phyloP scores from a whole-genome alignment of 2,888 invertebrate species.

The Malthinus flaveolus region DNA sequence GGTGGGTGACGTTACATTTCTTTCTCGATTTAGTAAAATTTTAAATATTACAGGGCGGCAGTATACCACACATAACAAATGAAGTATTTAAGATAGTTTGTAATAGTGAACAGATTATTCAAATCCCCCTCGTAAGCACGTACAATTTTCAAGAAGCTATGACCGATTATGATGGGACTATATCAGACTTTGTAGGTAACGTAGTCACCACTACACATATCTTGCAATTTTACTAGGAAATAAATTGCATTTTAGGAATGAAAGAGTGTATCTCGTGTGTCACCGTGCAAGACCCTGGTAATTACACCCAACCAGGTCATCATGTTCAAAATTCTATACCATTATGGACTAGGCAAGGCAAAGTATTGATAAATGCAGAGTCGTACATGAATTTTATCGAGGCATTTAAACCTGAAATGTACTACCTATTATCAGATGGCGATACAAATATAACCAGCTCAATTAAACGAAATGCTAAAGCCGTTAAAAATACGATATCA shows the following conservation, averaged over 20 bases:
- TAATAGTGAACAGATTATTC: conserved; percentile 64
- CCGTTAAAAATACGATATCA: conserved; percentile 68
- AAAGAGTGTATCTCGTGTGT: conserved; percentile 57
- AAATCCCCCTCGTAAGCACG: conserved; percentile 73
- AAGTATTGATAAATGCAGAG: conserved; percentile 65
- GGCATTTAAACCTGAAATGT: conserved; percentile 78
- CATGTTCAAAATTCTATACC: conserved; percentile 73
- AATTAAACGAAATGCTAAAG: conserved; percentile 71
- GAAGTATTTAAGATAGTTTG: conserved; percentile 73
- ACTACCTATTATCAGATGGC: conserved; percentile 79
- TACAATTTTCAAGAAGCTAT: conserved; percentile 66
- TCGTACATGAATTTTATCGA: conserved; percentile 79
- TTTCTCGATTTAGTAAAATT: neutral
- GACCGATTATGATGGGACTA: conserved; percentile 63
- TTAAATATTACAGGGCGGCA: conserved; percentile 66
- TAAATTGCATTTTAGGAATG: conserved; percentile 52
- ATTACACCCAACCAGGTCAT: conserved; percentile 67
- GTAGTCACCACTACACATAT: too few relatives aligned
- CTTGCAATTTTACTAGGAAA: neutral
- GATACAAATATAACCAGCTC: conserved; percentile 69
- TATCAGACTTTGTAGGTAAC: conserved; percentile 68
- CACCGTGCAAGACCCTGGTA: conserved; percentile 73
- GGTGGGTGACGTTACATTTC: conserved; percentile 51
- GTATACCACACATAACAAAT: conserved; percentile 79
- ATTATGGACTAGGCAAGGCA: conserved; percentile 79